Evolutionary conservation across 2,113 vertebrate genomes (phyloP).

Genomic region (Meles meles): DNA sequence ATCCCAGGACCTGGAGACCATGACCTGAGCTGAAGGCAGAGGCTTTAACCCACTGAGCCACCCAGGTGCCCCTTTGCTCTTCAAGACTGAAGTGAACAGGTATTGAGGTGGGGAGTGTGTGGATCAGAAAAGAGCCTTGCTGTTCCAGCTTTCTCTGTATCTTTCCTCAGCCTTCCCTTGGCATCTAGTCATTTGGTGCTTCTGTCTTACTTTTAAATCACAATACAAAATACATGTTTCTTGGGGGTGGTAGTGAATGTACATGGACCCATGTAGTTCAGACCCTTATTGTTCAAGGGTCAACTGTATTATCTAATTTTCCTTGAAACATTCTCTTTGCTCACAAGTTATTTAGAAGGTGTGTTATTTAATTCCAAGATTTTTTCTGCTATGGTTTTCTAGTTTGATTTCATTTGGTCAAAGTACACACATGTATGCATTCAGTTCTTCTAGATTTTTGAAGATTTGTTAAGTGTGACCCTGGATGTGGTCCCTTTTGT

Average conservation of each 20-base stretch:
- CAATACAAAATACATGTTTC: background rate
- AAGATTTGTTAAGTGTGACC: background rate
- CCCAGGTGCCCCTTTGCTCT: background rate
- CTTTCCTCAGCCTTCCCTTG: no score
- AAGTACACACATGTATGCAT: background rate
- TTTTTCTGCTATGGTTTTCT: background rate
- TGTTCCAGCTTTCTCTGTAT: background rate
- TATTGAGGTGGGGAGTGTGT: background rate
- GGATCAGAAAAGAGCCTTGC: background rate
- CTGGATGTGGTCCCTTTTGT: background rate
- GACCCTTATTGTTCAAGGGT: background rate
- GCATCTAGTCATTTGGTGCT: background rate
- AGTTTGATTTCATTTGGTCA: background rate
- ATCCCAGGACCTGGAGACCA: no score
- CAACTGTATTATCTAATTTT: background rate
- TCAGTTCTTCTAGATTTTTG: background rate
- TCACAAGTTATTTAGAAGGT: background rate
- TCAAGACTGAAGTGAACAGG: background rate
- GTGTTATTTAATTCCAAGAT: background rate
- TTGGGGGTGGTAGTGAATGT: background rate
- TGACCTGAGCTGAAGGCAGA: no score
- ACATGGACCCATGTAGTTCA: background rate
- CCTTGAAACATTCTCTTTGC: background rate
- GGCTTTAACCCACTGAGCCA: no score
- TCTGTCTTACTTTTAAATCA: background rate